Base-by-base conservation (phyloP, 2,113 vertebrate genomes). In the Oxyruncus cristatus region DNA sequence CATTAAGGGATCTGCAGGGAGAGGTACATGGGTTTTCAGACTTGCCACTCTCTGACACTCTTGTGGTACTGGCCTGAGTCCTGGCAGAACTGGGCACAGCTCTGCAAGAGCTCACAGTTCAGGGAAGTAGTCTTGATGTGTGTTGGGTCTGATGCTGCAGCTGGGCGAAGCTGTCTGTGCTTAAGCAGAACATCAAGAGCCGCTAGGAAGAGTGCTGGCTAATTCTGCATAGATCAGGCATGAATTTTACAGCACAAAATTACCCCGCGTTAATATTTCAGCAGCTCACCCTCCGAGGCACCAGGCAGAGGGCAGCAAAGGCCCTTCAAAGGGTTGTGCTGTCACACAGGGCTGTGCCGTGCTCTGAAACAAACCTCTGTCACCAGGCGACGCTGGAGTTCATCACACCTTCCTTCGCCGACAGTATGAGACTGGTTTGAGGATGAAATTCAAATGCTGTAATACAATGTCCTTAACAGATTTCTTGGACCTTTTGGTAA, bases 241-340 rank as follows among this genome's bases (percentile, higher is more conserved):
- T 14, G 56, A 63, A 24, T 42, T 59, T 30, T 47, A 5, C 28
- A 35, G 66, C 0, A 1, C 12, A 1, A 3, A 9, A 7, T 2
- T 11, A 19, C 14, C 8, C 35, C 0, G 1, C 17, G 24, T 6
- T 5, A 46, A 0, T 33, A 3, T 53, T 61, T 37, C 62, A 41
- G 63, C 78, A 37, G 39, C 26, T 37, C 61, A 65, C 9, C 55
- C 55, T 65, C 74, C 1, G 4, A 53, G n/a, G 52, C 42, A 5
- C 27, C 81, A 80, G 92, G 88, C 79, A 96, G 92, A 94, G 92
- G 94, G 94, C 94, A 93, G 83, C 91, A 95, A 49, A 92, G 44
- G 26, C 82, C 18, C 68, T 77, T 13, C 12, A 47, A 35, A 44
- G 28, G 12, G 33, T 32, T 47, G 32, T 14, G 68, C 58, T 47